Evolutionary conservation across 2,888 invertebrate genomes (phyloP), one percentile per base, ranked within the genome.

Genomic region (Blera fallax): DNA sequence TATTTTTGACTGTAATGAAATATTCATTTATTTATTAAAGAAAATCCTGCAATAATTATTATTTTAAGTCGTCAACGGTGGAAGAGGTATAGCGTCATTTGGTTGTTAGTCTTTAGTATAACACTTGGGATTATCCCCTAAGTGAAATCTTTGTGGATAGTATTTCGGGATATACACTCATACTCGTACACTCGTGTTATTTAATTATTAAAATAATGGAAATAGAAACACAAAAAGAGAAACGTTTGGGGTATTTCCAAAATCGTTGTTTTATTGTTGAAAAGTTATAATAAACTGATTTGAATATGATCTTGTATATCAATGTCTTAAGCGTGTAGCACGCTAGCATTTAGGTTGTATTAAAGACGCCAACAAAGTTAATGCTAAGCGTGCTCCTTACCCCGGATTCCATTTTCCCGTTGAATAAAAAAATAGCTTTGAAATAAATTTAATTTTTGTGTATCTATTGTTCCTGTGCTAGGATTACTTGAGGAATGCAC

Each of bases 11-110:
- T 56, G 43, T 32, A 34, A 18, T 62, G 8, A 43, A 21, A 45
- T 45, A 56, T 70, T 45, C 29, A 4, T 43, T 69, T 69, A 37
- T 69, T 69, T 69, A 54, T n/a, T 54, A 67, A 54, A 69, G 27
- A 18, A 7, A 18, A 32, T 11, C 54, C 54, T 18, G 18, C 18
- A 54, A n/a, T 54, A 27, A 18, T 48, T 37, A 60, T 72, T 50
- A n/a, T n/a, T n/a, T n/a, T 34, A 48, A 24, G 58, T 58, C 45
- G 45, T 56, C 56, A 34, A 32, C 32, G 21, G 24, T 21, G 8
- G 48, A 18, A 5, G 29, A 32, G 16, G 43, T 16, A 7, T 7
- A 7, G 8, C 43, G 43, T 16, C 43, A 43, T 16, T 43, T 43
- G 16, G 43, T 5, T 40, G 14, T 11, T 14, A 14, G 40, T 43